Evolutionary conservation across 2,113 vertebrate species (phyloP).

Genomic region (Campylomormyrus numenius): DNA sequence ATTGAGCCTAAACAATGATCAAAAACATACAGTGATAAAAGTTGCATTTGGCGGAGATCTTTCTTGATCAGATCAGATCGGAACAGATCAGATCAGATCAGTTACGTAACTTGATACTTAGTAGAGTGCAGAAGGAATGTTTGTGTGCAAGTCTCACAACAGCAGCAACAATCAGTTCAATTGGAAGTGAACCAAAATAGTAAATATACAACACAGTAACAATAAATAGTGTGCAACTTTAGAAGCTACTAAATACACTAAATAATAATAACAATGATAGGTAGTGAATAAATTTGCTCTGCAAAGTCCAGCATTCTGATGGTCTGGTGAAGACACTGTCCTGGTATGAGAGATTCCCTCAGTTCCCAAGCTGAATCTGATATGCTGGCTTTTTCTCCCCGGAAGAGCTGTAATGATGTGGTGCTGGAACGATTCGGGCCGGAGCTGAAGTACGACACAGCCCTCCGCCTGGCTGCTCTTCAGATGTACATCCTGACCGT

Average conservation of each 20-base stretch:
- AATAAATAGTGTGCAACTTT: background rate
- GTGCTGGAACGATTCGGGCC: slow-evolving; percentile 92
- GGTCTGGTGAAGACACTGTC: background rate
- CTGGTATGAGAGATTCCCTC: background rate
- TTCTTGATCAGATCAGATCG: background rate
- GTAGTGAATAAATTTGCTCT: background rate
- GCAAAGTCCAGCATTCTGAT: background rate
- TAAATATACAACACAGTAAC: background rate
- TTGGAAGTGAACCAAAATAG: background rate
- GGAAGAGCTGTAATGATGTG: slow-evolving; percentile 93
- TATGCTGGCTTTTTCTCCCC: slow-evolving; percentile 26
- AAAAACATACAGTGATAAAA: background rate
- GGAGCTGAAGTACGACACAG: slow-evolving; percentile 93
- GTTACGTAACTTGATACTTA: background rate
- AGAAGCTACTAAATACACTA: background rate
- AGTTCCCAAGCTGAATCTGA: background rate
- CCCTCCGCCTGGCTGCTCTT: slow-evolving; percentile 83
- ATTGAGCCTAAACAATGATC: background rate
- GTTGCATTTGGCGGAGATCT: background rate
- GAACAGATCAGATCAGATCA: background rate
- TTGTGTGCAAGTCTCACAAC: background rate
- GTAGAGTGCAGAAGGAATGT: background rate
- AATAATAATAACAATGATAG: background rate
- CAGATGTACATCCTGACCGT: slow-evolving; percentile 97
- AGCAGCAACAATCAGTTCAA: background rate